Base-by-base conservation (phyloP, 37 sponge, comb jelly and placozoan species). In the Chondrilla cf. caribensis region DNA sequence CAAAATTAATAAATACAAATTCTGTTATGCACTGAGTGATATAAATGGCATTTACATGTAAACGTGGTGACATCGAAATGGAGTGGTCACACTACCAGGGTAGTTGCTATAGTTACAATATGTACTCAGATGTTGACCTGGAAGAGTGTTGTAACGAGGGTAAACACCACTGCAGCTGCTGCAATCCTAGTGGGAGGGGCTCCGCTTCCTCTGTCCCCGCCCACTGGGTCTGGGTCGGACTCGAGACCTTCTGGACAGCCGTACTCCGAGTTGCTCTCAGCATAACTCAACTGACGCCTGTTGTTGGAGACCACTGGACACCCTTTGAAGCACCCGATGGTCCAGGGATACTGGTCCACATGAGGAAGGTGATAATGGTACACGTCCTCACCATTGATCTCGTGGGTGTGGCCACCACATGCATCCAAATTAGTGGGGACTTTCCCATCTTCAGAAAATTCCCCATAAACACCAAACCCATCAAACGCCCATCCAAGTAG, bases 401-500 rank as follows among this genome's bases (percentile, higher is more conserved):
- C 72, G 36, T 91, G 91, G 8, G 88, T 91, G 72, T 91, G 91
- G 3, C 91, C 91, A 5, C 80, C 54, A 41, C 91, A 91, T 2
- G 28, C 33, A 75, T 91, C 91, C 0, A 91, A 76, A 19, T 91
- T 82, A 38, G 85, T 87, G 11, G 91, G 91, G 6, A 87, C 39
- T 17, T 36, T 32, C 2, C 91, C 91, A 29, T 57, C 78, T 8
- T 42, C 51, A n/a, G 91, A 91, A 39, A 64, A 85, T 9, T 59
- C 81, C 19, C 91, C 91, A 43, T 91, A 91, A 4, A 91, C n/a
- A 17, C 85, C 91, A 78, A 70, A 87, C 38, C 88, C 91, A 73
- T 91, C 91, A 77, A 91, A 84, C 25, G 84, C 60, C 91, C 91
- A 91, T 9, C 88, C 91, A 0, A 91, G 82, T 0, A 87, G 85